Conservation (phyloP, 2,113 vertebrate genomes). For the Notothenia rossii region DNA sequence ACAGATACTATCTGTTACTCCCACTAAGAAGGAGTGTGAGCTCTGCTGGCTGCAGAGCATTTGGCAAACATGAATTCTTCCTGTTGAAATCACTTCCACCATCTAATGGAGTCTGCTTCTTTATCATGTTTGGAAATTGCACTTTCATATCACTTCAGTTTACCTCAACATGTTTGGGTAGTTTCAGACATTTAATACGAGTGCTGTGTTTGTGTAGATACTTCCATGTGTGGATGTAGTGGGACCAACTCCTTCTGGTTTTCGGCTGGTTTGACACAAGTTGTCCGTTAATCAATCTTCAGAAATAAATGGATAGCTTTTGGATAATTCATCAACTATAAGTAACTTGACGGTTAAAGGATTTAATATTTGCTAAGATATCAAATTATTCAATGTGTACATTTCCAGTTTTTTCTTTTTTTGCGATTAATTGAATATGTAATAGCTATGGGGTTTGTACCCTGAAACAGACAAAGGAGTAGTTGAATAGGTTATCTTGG, state of each 20-base stretch:
- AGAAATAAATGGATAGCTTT: not conserved
- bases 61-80: not conserved
- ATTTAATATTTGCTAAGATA: not conserved
- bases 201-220: not conserved
- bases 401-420: not conserved
- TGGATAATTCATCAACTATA: not conserved
- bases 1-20: conserved; percentile 20
- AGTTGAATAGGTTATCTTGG: too few species aligned
- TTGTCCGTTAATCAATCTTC: not conserved
- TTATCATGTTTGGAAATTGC: not conserved
- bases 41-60: not conserved
- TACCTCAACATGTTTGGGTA: not conserved
- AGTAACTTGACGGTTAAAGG: not conserved
- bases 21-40: conserved; percentile 20
- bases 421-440: not conserved
- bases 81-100: conserved; percentile 2
- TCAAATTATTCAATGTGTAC: not conserved
- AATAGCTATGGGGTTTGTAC: not conserved
- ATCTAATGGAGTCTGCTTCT: not conserved
- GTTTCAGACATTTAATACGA: conserved; percentile 3
- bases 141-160: not conserved
- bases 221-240: not conserved
- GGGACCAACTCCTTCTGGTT: not conserved
- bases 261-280: not conserved
- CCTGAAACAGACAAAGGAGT: too few species aligned